phyloP scores from a whole-genome alignment of 2,797 vertebrate genomes.

The Mycteria americana region DNA sequence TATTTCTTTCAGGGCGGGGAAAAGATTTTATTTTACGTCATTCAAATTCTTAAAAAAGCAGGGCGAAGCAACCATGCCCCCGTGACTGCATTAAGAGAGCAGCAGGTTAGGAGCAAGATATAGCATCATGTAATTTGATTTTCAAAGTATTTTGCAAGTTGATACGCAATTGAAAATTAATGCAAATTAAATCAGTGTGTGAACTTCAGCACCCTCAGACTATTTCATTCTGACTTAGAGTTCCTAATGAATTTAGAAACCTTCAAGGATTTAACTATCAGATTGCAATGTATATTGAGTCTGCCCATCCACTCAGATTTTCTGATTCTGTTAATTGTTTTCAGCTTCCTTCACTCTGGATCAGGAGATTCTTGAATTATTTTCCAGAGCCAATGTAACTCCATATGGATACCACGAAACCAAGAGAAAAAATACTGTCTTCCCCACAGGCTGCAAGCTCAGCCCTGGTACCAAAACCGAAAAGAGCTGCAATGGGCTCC shows the following conservation, averaged over 20 bases:
- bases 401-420: background rate
- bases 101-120: background rate
- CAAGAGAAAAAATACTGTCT: background rate
- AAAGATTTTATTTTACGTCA: background rate
- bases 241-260: background rate
- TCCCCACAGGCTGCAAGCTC: background rate
- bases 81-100: no score
- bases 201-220: background rate
- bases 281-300: background rate
- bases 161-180: background rate
- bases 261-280: background rate
- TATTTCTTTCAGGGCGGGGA: background rate
- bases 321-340: background rate
- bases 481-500: background rate
- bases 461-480: background rate
- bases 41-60: background rate
- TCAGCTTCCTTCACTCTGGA: background rate
- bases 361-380: background rate
- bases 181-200: background rate
- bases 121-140: fast-evolving
- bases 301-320: background rate
- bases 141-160: background rate
- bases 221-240: background rate
- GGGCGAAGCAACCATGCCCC: background rate
- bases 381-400: background rate